A percentile compares a stretch with the other conserved stretches of the same genome.
phyloP scores from a whole-genome alignment of 1,140 invertebrate species.

The Delia radicum region DNA sequence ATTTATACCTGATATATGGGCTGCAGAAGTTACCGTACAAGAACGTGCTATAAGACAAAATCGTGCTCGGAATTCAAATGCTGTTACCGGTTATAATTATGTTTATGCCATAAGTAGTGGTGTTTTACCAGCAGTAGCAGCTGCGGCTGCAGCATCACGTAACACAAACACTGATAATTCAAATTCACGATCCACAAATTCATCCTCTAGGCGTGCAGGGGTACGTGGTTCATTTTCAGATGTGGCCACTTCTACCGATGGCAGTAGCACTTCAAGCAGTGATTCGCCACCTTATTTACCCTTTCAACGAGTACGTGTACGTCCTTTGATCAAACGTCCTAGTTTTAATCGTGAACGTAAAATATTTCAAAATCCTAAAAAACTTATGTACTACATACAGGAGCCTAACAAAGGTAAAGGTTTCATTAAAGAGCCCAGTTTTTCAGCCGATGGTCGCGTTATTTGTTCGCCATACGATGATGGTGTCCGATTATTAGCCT shows the following conservation, averaged over 20 bases:
- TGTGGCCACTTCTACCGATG: constrained; percentile 20
- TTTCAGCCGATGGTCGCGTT: constrained; percentile 82
- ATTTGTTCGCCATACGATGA: constrained; percentile 87
- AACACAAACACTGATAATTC: not conserved
- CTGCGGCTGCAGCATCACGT: not conserved
- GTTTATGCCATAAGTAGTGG: constrained; percentile 55
- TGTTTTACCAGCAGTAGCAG: constrained; percentile 44
- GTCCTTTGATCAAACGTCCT: not conserved
- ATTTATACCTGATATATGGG: constrained; percentile 54
- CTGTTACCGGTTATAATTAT: constrained; percentile 47
- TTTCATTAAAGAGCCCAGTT: constrained; percentile 86
- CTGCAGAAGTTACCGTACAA: constrained; percentile 51
- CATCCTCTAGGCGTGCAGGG: not conserved
- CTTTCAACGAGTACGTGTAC: constrained; percentile 31
- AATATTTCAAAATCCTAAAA: constrained; percentile 72
- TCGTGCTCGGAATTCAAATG: constrained; percentile 39
- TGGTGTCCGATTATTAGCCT: constrained; percentile 79
- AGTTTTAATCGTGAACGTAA: constrained; percentile 28
- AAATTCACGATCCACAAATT: not conserved
- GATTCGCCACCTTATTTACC: constrained; percentile 27
- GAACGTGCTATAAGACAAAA: constrained; percentile 45
- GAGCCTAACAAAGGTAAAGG: constrained; percentile 87
- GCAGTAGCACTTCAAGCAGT: constrained; percentile 28
- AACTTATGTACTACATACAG: constrained; percentile 81
- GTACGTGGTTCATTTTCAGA: not conserved